Percentiles rank a stretch among this genome's conserved stretches.
Conservation (phyloP, 2,888 invertebrate genomes). For the Emesis russula region DNA sequence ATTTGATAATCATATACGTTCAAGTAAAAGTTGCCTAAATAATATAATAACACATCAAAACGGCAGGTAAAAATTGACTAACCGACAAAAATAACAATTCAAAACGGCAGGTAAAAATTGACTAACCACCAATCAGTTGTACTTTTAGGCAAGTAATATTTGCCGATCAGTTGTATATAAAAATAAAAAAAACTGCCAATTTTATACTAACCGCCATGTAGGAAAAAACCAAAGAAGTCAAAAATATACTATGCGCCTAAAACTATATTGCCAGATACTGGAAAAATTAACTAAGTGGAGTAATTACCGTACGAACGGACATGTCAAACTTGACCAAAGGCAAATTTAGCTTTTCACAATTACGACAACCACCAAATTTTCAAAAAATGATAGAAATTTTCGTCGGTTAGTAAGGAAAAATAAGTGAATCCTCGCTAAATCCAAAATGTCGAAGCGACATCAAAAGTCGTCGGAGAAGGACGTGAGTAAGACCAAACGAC, state of each 20-base stretch:
- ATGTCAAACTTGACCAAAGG: constrained; percentile 2
- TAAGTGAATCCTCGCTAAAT: neutral
- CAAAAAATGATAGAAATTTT: neutral
- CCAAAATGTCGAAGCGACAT: constrained; percentile 1
- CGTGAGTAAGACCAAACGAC: constrained; percentile 14
- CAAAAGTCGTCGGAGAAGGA: constrained; percentile 2
- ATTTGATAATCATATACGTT: too few relatives aligned
- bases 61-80: too few relatives aligned
- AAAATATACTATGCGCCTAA: neutral
- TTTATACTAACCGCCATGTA: neutral
- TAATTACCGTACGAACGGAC: neutral
- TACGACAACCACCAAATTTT: neutral
- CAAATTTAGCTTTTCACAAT: neutral
- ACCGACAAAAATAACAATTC: too few relatives aligned
- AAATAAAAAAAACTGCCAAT: neutral
- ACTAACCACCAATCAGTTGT: too few relatives aligned
- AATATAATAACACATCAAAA: too few relatives aligned
- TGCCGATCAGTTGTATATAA: too few relatives aligned
- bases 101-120: too few relatives aligned
- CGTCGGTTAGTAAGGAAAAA: constrained; percentile 2
- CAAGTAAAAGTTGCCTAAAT: too few relatives aligned
- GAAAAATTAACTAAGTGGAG: neutral
- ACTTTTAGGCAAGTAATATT: too few relatives aligned
- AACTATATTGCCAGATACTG: neutral
- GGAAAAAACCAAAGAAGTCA: neutral